Evolutionary conservation across 2,888 invertebrate species (phyloP).

Genomic region (Hydriomena furcata): DNA sequence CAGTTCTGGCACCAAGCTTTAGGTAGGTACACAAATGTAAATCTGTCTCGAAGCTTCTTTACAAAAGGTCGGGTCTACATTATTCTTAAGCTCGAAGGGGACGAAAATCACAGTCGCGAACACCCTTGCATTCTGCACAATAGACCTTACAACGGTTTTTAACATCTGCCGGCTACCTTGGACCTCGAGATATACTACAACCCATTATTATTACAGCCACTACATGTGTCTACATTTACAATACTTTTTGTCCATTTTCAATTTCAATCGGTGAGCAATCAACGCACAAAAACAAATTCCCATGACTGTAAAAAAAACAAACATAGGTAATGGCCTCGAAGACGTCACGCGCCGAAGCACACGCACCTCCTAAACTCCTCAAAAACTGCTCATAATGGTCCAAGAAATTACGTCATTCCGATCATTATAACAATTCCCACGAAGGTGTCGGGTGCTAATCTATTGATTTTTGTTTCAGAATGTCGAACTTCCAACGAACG

Average conservation of each 20-base stretch:
- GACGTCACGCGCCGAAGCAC: conserved; percentile 64
- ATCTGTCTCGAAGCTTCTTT: conserved; percentile 25
- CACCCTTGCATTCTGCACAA: conserved; percentile 68
- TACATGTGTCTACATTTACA: conserved; percentile 28
- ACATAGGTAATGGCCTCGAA: conserved; percentile 55
- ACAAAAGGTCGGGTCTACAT: conserved; percentile 25
- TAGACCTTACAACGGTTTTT: conserved; percentile 77
- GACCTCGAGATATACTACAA: conserved; percentile 42
- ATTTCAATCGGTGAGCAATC: conserved; percentile 44
- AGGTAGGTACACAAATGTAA: neutral
- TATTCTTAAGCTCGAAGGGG: conserved; percentile 54
- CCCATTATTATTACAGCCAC: conserved; percentile 51
- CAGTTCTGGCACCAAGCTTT: neutral
- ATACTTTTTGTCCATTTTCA: conserved; percentile 40
- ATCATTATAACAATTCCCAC: conserved; percentile 77
- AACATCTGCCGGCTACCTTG: conserved; percentile 67
- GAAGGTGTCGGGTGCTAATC: conserved; percentile 44
- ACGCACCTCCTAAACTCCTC: conserved; percentile 53
- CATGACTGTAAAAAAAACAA: conserved; percentile 62
- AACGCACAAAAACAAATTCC: conserved; percentile 57
- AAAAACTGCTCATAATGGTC: conserved; percentile 59
- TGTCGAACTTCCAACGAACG: conserved; percentile 87
- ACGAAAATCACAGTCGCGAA: conserved; percentile 65
- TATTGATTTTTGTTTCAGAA: conserved; percentile 70
- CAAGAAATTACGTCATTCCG: conserved; percentile 72